Evolutionary conservation across 2,113 vertebrate species (phyloP).

Genomic region (Rhinichthys klamathensis): DNA sequence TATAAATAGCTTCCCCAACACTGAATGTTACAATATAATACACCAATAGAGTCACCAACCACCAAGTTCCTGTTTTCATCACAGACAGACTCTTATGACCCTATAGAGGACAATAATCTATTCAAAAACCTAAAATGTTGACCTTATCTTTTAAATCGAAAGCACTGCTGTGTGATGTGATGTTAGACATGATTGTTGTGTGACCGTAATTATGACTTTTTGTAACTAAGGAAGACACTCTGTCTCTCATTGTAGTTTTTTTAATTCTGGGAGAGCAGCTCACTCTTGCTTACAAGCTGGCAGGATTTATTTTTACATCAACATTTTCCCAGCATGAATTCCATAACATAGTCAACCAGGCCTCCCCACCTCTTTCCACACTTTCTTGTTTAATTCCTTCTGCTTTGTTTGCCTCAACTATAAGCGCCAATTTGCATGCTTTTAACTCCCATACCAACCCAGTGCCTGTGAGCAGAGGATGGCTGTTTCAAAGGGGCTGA

Average conservation of each 20-base stretch:
- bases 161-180: not conserved
- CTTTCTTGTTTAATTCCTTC: not conserved
- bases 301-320: constrained; percentile 2
- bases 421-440: constrained; percentile 1
- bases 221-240: not conserved
- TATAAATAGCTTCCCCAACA: too few species aligned
- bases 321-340: constrained; percentile 6
- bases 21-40: not conserved
- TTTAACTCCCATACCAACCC: not conserved
- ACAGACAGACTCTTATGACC: not conserved
- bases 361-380: not conserved
- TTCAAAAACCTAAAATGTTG: not conserved
- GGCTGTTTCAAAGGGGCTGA: constrained; percentile 23
- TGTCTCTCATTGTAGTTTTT: not conserved
- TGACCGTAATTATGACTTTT: not conserved
- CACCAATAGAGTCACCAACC: not conserved
- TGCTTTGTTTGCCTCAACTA: constrained; percentile 13
- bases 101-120: not conserved
- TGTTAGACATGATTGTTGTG: too few species aligned
- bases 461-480: not conserved
- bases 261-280: not conserved
- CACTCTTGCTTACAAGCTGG: not conserved
- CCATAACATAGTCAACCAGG: not conserved
- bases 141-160: not conserved
- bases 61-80: not conserved